Conservation (phyloP, 2,888 invertebrate genomes). For the Lypha dubia region DNA sequence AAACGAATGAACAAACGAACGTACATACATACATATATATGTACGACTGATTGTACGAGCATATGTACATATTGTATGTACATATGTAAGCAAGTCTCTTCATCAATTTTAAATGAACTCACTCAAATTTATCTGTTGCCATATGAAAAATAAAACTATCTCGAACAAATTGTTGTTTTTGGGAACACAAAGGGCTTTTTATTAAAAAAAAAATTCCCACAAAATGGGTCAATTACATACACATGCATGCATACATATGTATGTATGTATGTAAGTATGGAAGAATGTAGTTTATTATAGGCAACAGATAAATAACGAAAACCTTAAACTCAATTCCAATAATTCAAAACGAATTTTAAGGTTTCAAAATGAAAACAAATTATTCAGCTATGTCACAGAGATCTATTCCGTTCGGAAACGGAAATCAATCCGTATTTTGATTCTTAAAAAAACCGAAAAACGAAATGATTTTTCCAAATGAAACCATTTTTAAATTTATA, state of each 20-base stretch:
- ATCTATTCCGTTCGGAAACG: no score
- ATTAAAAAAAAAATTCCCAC: conserved; percentile 30
- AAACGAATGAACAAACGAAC: background rate
- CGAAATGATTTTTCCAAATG: no score
- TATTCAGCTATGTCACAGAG: no score
- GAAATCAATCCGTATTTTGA: no score
- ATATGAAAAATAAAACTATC: conserved; percentile 18
- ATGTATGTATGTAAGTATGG: background rate
- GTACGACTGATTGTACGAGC: background rate
- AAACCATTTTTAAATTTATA: no score
- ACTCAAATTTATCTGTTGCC: conserved; percentile 59
- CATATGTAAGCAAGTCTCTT: conserved; percentile 3
- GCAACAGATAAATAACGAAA: conserved; percentile 10
- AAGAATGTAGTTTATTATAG: conserved; percentile 20
- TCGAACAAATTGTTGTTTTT: conserved; percentile 2
- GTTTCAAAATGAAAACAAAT: background rate
- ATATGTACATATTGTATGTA: no score
- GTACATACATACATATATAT: background rate
- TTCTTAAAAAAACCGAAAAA: no score
- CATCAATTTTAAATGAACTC: conserved; percentile 39
- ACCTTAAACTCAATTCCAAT: background rate
- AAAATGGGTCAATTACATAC: conserved; percentile 59
- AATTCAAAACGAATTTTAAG: background rate
- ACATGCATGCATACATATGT: background rate
- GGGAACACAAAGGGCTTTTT: conserved; percentile 15